Evolutionary conservation across 2,113 vertebrate genomes (phyloP), one percentile per base, ranked within the genome.

Genomic region (Delphinapterus leucas): DNA sequence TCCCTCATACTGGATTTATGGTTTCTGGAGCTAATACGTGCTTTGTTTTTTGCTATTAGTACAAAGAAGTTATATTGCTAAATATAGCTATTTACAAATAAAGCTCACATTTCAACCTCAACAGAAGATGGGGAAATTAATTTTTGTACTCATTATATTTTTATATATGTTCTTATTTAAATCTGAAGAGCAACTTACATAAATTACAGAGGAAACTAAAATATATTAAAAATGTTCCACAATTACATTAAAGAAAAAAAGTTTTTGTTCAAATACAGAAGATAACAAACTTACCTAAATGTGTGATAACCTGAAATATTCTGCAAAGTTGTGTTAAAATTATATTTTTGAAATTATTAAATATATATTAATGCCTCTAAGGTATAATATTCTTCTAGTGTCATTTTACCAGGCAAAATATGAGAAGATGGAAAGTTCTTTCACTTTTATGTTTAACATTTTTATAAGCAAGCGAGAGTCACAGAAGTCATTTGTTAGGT

Each of bases 361-460:
- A 92, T 3, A n/a, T 68, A 9, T 82, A 79, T 44, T 14, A 67
- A 5, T 49, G 6, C 38, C 44, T 74, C 84, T 90, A 89, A 93
- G 4, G 9, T 88, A 61, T 36, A 70, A 70, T 49, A 67, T 31
- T 61, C n/a, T 79, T 84, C 94, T 63, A 73, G 21, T 60, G 9
- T 88, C 2, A 88, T 21, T 95, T 80, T 89, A 65, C 7, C 28
- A 65, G 4, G 60, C 20, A 73, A 63, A 80, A 60, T 71, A 44
- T 21, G 33, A 80, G 28, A 82, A 14, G 21, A 38, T 3, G 44
- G n/a, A 44, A 31, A 71, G 9, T 90, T 17, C 15, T 95, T 97
- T 96, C 44, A 96, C 31, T 18, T 97, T 68, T 33, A n/a, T 74
- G 44, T 97, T 18, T 93, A 77, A 38, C 33, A 38, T 90, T 97